Conservation (phyloP, 2,113 vertebrate species). For the Emydura subglobosa region DNA sequence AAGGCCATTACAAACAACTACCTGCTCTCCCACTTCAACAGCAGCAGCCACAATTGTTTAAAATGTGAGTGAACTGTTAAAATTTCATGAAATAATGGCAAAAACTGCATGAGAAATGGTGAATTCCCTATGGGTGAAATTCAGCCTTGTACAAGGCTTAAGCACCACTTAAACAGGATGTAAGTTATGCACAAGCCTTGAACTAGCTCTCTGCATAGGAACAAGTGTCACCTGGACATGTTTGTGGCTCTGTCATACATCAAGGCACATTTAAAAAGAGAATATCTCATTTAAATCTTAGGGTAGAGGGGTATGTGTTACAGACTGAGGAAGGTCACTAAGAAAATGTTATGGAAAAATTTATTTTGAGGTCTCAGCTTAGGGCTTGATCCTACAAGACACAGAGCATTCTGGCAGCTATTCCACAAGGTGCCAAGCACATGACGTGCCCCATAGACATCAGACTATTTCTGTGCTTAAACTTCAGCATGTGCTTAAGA, state of each 20-base stretch:
- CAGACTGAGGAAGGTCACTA: not conserved
- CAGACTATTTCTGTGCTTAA: not conserved
- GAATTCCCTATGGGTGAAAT: not conserved
- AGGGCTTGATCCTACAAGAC: not conserved
- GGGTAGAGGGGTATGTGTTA: not conserved
- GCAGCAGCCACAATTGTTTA: not conserved
- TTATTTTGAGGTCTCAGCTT: not conserved
- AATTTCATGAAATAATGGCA: not conserved
- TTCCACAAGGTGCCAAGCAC: not conserved
- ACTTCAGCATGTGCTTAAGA: not conserved
- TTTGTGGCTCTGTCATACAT: not conserved
- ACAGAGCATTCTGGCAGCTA: not conserved
- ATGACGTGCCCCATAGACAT: not conserved
- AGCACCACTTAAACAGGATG: not conserved
- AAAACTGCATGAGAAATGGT: not conserved
- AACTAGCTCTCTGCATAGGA: not conserved
- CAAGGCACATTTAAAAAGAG: not conserved
- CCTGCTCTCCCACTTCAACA: not conserved
- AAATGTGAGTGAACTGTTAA: not conserved
- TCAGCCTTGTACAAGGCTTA: not conserved
- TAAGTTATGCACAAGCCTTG: not conserved
- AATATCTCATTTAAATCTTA: not conserved
- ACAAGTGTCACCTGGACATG: not conserved
- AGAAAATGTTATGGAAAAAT: not conserved
- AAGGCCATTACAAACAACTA: not conserved